phyloP scores from a whole-genome alignment of 64 coral and sea anemone species.

The Platygyra sinensis region DNA sequence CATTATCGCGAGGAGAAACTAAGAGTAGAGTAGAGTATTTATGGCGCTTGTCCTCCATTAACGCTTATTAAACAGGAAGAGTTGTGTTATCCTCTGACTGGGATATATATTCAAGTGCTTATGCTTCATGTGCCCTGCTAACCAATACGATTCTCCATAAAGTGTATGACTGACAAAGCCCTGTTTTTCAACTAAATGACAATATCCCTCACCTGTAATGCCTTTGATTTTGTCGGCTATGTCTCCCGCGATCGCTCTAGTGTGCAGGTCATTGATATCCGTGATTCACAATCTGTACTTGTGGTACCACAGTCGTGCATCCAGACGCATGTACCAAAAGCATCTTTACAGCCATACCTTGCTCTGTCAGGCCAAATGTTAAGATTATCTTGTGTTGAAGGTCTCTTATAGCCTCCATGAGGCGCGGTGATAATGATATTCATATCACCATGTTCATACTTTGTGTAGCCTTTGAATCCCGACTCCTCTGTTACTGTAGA shows the following conservation, averaged over 20 bases:
- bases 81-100: too few relatives aligned
- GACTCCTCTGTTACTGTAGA: background rate
- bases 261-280: background rate
- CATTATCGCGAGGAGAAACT: too few relatives aligned
- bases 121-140: too few relatives aligned
- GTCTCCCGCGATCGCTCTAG: constrained; percentile 4
- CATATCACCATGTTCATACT: constrained; percentile 38
- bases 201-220: constrained; percentile 1
- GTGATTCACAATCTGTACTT: background rate
- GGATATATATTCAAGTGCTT: too few relatives aligned
- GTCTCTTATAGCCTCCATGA: background rate
- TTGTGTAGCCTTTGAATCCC: constrained; percentile 21
- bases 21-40: too few relatives aligned
- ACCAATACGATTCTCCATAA: too few relatives aligned
- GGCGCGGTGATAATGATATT: constrained; percentile 39
- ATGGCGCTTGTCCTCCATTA: too few relatives aligned
- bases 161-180: too few relatives aligned
- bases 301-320: background rate
- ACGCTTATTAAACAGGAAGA: too few relatives aligned
- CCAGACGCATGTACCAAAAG: background rate
- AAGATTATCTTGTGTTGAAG: constrained; percentile 26
- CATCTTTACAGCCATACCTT: constrained; percentile 27
- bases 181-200: background rate
- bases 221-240: constrained; percentile 38
- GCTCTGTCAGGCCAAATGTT: constrained; percentile 31